Percentiles rank a stretch among this genome's conserved stretches.
Evolutionary conservation across 2,113 vertebrate genomes (phyloP).

Genomic region (human): GRCh38 chr18:71694501-71695000

Average conservation of each 20-base stretch:
- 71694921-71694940: background rate
- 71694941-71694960: background rate
- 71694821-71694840: background rate
- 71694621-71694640: background rate
- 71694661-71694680: background rate
- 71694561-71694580: background rate
- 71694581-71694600: background rate
- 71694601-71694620: background rate
- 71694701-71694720: background rate
- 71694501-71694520: rapidly evolving
- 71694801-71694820: background rate
- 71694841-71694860: background rate
- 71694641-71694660: background rate
- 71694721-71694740: background rate
- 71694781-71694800: background rate
- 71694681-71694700: background rate
- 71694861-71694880: background rate
- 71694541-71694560: background rate
- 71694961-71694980: background rate
- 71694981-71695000: background rate
- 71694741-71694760: background rate
- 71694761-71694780: background rate
- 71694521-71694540: background rate
- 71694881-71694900: background rate
- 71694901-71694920: too few relatives aligned